Base-by-base conservation (phyloP, 2,113 vertebrate genomes). In the Plotosus lineatus region DNA sequence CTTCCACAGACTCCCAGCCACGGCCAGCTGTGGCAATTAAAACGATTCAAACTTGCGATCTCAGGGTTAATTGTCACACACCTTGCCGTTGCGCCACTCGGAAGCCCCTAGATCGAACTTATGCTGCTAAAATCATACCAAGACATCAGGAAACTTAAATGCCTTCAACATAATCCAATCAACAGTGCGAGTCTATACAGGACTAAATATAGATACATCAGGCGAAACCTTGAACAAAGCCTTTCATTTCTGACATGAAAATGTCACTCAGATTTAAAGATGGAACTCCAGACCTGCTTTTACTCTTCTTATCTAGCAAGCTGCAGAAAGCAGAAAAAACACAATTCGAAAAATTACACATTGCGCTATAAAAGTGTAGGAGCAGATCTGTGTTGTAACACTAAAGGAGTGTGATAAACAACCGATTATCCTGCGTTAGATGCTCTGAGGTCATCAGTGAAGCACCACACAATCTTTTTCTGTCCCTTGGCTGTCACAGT, bases 391-490 rank as follows among this genome's bases (percentile, higher is more conserved):
- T 21, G 5, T 14, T n/a, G 19, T 63, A 63, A 4, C 55, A 61
- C 38, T 48, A 42, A 31, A 4, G 23, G 17, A 15, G 75, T 31
- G 26, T 19, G 53, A 77, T 77, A 74, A 51, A 74, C 31, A 72
- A 50, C 38, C 31, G 68, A 46, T 72, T 51, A 74, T 74, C 17
- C 21, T 53, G 48, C 1, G 3, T 53, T 50, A 11, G 31, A 40
- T 31, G 42, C 50, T 58, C 36, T 40, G 63, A 51, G 50, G 63
- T 55, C 44, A 69, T 56, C 48, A 42, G 50, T 31, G 26, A 23
- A 38, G 50, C 51, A 58, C 78, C 33, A 31, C 78, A 71, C 26
- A 15, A 68, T 79, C 50, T 42, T 42, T 26, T 48, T 50, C 77
- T 68, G 63, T 68, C 17, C 31, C 9, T 71, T 48, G 4, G 23